Percentiles rank a stretch among this genome's conserved stretches.
Conservation (phyloP, 2,888 invertebrate genomes). For the Thelaira solivaga region DNA sequence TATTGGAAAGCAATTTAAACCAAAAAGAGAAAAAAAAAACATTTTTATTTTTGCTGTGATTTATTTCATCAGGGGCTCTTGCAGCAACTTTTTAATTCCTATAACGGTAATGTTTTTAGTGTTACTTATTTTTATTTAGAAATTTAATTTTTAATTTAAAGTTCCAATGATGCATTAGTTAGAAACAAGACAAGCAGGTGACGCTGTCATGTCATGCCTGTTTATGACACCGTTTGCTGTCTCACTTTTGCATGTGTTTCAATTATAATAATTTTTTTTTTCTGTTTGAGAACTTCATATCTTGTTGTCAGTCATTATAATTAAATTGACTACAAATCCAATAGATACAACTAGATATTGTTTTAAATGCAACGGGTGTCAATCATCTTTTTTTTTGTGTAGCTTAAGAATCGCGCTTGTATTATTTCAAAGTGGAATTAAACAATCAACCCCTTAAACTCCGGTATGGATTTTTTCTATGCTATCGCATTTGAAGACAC, state of each 20-base stretch:
- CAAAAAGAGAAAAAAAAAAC: slow-evolving; percentile 11
- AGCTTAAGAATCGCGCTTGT: slow-evolving; percentile 3
- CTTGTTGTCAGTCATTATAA: slow-evolving; percentile 61
- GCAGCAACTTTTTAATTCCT: too few species aligned
- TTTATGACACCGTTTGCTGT: slow-evolving; percentile 20
- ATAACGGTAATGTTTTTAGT: background rate
- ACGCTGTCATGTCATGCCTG: slow-evolving; percentile 43
- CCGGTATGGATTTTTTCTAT: slow-evolving; percentile 36
- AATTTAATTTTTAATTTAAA: background rate
- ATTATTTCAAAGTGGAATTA: slow-evolving; percentile 21
- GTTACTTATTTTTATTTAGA: background rate
- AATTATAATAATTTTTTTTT: background rate
- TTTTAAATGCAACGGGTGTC: slow-evolving; percentile 59
- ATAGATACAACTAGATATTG: too few species aligned
- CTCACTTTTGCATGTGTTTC: slow-evolving; percentile 18
- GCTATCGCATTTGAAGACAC: slow-evolving; percentile 57
- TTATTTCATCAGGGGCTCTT: slow-evolving; percentile 25
- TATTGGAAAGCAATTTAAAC: slow-evolving; percentile 54
- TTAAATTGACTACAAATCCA: slow-evolving; percentile 63
- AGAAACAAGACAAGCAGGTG: slow-evolving; percentile 46
- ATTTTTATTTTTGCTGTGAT: slow-evolving; percentile 21
- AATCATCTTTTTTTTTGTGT: slow-evolving; percentile 61
- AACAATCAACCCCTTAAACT: slow-evolving; percentile 39
- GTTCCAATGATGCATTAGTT: slow-evolving; percentile 10
- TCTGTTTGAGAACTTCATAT: slow-evolving; percentile 10